A percentile compares a stretch with the other conserved stretches of the same genome.
Evolutionary conservation across 2,888 invertebrate species (phyloP).

Genomic region (Pterostichus niger): DNA sequence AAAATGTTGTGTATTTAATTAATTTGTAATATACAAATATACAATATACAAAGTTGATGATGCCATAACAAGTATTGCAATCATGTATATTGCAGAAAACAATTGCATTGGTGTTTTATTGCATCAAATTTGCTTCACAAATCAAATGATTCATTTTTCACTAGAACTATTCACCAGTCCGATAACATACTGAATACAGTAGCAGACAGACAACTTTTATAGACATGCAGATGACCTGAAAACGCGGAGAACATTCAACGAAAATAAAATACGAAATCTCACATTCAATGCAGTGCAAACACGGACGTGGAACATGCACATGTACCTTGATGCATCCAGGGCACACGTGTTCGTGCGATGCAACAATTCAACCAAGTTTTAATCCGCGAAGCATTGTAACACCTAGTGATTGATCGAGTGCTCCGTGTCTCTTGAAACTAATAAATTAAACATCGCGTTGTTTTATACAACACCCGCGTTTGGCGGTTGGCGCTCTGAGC

Average conservation of each 20-base stretch:
- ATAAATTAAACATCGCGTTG: conserved; percentile 61
- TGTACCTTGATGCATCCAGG: neutral
- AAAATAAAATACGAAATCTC: conserved; percentile 18
- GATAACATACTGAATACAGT: too few species aligned
- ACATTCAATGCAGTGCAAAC: neutral
- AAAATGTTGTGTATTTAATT: too few species aligned
- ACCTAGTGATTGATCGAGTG: conserved; percentile 63
- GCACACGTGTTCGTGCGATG: conserved; percentile 3
- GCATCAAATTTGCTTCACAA: too few species aligned
- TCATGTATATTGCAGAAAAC: too few species aligned
- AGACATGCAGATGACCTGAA: conserved; percentile 49
- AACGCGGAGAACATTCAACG: neutral
- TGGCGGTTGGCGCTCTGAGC: neutral
- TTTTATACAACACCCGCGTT: conserved; percentile 48
- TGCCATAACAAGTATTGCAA: too few species aligned
- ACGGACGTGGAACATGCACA: neutral
- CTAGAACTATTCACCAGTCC: too few species aligned
- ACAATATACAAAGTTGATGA: too few species aligned
- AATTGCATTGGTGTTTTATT: too few species aligned
- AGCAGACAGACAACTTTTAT: neutral
- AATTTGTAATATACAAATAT: too few species aligned
- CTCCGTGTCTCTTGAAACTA: conserved; percentile 59
- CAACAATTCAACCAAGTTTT: conserved; percentile 56
- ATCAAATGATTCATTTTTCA: too few species aligned
- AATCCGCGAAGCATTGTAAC: conserved; percentile 57